These are phyloP conservation scores for Nomia melanderi DNA, from an alignment of 1,140 invertebrate genomes.

Conservation along the genomic window DNA sequence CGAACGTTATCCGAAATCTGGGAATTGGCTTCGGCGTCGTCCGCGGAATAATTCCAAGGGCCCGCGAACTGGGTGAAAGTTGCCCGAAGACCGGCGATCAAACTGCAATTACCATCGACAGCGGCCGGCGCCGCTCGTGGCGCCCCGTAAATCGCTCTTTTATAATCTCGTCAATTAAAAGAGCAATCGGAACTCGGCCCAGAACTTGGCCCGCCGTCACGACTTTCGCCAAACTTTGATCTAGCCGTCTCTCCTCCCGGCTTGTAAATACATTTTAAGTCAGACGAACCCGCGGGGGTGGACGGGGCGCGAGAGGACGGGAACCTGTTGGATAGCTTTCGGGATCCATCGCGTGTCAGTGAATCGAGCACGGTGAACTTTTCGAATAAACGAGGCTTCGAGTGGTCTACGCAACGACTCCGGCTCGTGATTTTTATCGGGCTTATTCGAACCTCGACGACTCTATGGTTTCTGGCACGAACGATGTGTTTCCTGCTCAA, in stretches of 20 bases:
- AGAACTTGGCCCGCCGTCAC: slow-evolving; percentile 23
- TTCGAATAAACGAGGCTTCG: slow-evolving; percentile 13
- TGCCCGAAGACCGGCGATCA: slow-evolving; percentile 44
- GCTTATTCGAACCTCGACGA: background rate
- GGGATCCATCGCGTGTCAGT: background rate
- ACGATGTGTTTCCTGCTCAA: background rate
- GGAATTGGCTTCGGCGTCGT: too few species aligned
- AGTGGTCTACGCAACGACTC: slow-evolving; percentile 7
- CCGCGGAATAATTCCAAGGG: slow-evolving; percentile 33
- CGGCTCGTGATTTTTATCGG: background rate
- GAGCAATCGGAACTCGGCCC: slow-evolving; percentile 57
- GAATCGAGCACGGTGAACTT: slow-evolving; percentile 1
- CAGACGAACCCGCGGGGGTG: too few species aligned
- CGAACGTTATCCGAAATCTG: too few species aligned
- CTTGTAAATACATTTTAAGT: slow-evolving; percentile 45
- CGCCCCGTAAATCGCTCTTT: slow-evolving; percentile 53
- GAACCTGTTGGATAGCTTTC: slow-evolving; percentile 51
- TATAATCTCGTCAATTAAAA: slow-evolving; percentile 59
- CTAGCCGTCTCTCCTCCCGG: slow-evolving; percentile 17
- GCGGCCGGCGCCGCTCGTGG: background rate
- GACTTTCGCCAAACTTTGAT: slow-evolving; percentile 59
- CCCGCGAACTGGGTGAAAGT: slow-evolving; percentile 55
- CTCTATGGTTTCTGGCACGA: background rate
- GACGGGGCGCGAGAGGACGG: too few species aligned
- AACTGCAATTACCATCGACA: slow-evolving; percentile 57